phyloP scores from a whole-genome alignment of 2,888 invertebrate species.

The Rugalucina vietnamica region DNA sequence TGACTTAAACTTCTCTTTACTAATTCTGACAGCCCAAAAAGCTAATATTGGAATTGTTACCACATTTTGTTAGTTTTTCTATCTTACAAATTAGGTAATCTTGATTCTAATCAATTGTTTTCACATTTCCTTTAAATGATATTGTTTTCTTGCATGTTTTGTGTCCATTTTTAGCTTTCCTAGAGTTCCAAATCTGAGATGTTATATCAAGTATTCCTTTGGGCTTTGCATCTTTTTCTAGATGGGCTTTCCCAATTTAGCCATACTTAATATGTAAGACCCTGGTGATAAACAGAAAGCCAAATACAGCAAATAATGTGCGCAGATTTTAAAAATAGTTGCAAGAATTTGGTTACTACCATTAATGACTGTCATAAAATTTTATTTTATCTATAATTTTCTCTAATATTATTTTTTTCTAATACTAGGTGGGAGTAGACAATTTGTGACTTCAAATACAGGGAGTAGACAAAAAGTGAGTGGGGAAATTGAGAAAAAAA shows the following conservation, averaged over 20 bases:
- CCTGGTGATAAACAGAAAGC: no score
- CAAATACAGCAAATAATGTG: no score
- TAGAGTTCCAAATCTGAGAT: not conserved
- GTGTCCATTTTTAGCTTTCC: conserved; percentile 19
- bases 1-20: not conserved
- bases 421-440: no score
- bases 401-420: no score
- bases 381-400: no score
- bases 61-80: conserved; percentile 31
- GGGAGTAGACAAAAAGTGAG: no score
- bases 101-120: conserved; percentile 61
- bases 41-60: not conserved
- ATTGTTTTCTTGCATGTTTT: conserved; percentile 61
- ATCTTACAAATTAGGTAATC: conserved; percentile 54
- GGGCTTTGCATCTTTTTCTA: not conserved
- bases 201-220: not conserved
- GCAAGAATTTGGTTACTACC: no score
- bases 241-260: not conserved
- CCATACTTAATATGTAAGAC: no score
- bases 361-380: no score
- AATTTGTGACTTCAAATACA: no score
- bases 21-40: not conserved
- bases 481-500: no score
- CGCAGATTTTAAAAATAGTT: no score
- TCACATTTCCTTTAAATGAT: conserved; percentile 61